Evolutionary conservation across 2,888 invertebrate species (phyloP).

Genomic region (Noctua janthina): DNA sequence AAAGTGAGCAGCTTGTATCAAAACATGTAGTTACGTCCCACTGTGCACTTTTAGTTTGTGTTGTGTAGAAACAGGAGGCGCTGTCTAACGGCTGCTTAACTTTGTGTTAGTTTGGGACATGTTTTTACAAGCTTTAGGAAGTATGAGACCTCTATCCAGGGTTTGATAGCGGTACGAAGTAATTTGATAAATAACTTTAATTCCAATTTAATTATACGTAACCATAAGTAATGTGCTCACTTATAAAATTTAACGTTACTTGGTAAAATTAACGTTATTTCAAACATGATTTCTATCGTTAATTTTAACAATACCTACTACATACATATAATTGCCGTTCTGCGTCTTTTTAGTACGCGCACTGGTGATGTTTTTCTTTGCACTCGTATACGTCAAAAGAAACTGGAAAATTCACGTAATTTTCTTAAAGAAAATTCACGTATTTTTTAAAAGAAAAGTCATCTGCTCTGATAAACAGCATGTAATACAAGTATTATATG

Average conservation of each 20-base stretch:
- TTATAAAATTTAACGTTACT: too few relatives aligned
- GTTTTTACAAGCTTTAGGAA: constrained; percentile 11
- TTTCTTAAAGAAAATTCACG: too few relatives aligned
- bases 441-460: not conserved
- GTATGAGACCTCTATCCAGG: not conserved
- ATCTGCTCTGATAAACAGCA: not conserved
- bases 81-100: constrained; percentile 12
- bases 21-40: constrained; percentile 23
- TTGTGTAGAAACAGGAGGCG: constrained; percentile 23
- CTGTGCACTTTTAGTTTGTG: constrained; percentile 33
- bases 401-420: not conserved
- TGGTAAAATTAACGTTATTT: too few relatives aligned
- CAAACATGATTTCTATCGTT: too few relatives aligned
- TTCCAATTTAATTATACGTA: too few relatives aligned
- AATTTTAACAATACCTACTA: too few relatives aligned
- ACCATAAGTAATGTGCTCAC: too few relatives aligned
- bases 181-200: not conserved
- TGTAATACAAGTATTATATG: too few relatives aligned
- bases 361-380: too few relatives aligned
- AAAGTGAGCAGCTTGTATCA: constrained; percentile 34
- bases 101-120: not conserved
- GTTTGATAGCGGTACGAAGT: not conserved
- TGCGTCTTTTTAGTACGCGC: too few relatives aligned
- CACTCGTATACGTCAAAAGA: too few relatives aligned
- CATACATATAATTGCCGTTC: too few relatives aligned